These are phyloP conservation scores for Amazona vittata DNA, from an alignment of 2,113 vertebrate species.

Conservation along the genomic window DNA sequence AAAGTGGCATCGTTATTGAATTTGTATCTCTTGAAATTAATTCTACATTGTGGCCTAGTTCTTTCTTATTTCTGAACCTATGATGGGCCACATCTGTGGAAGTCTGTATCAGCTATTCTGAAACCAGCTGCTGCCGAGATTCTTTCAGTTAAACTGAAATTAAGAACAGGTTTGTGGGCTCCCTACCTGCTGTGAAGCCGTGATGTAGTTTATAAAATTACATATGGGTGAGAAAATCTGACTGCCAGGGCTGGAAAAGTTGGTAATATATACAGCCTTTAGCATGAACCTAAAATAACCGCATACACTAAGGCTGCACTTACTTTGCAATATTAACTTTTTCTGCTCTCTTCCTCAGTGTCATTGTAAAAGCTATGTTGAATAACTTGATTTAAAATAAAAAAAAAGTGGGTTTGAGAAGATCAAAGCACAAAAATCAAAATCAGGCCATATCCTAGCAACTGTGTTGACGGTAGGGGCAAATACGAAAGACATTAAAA, in stretches of 20 bases:
- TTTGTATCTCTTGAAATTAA: conserved; percentile 60
- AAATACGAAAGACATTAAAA: conserved; percentile 33
- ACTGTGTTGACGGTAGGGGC: not conserved
- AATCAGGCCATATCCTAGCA: conserved; percentile 1
- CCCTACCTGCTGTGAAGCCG: conserved; percentile 73
- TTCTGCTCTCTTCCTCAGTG: not conserved
- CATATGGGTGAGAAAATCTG: conserved; percentile 50
- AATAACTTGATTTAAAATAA: not conserved
- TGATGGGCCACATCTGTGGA: conserved; percentile 70
- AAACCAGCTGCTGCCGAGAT: conserved; percentile 72
- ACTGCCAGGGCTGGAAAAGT: conserved; percentile 4
- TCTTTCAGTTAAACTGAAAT: conserved; percentile 68
- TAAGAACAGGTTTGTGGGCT: conserved; percentile 73
- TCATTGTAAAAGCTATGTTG: not conserved
- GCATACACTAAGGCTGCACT: not conserved
- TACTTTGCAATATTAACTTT: not conserved
- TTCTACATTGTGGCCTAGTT: conserved; percentile 44
- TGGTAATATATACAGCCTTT: not conserved
- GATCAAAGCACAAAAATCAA: conserved; percentile 1
- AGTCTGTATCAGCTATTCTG: conserved; percentile 48
- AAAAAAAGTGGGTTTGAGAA: not conserved
- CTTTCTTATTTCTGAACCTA: conserved; percentile 49
- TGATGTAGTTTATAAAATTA: conserved; percentile 69
- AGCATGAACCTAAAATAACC: conserved; percentile 23
- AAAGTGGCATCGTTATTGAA: conserved; percentile 36